Evolutionary conservation across 2,113 vertebrate species (phyloP).

Genomic region (Coreoperca whiteheadi): DNA sequence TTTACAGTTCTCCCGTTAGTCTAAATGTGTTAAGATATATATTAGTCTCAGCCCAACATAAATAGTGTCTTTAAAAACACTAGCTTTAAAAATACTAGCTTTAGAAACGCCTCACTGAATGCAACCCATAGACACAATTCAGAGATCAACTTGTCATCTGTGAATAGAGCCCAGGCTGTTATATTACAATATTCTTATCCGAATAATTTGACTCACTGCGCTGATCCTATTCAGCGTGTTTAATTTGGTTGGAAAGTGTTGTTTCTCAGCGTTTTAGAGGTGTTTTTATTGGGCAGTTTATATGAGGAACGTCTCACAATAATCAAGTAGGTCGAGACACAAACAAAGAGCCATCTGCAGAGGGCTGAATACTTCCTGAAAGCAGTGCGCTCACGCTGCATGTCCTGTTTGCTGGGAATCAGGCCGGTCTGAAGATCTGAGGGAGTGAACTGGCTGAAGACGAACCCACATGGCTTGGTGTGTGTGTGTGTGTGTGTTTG

Average conservation of each 20-base stretch:
- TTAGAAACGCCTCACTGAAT: neutral
- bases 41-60: neutral
- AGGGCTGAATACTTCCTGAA: constrained; percentile 56
- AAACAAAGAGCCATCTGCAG: constrained; percentile 68
- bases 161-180: neutral
- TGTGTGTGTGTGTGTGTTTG: neutral
- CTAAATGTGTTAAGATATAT: neutral
- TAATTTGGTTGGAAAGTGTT: constrained; percentile 26
- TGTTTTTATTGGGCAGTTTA: constrained; percentile 45
- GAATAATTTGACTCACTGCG: neutral
- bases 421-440: constrained; percentile 32
- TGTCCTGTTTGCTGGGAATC: constrained; percentile 37
- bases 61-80: too few relatives aligned
- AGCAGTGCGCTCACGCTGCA: neutral
- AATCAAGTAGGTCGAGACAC: constrained; percentile 53
- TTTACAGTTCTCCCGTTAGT: neutral
- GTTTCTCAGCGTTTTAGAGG: constrained; percentile 34
- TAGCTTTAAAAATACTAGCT: too few relatives aligned
- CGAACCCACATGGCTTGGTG: constrained; percentile 36
- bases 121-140: neutral
- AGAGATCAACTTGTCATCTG: neutral
- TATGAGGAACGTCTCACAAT: constrained; percentile 44
- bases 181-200: neutral
- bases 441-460: constrained; percentile 53
- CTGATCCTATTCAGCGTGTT: neutral